phyloP scores from a whole-genome alignment of 2,888 invertebrate species.

The Dyspetes luteomarginatus region DNA sequence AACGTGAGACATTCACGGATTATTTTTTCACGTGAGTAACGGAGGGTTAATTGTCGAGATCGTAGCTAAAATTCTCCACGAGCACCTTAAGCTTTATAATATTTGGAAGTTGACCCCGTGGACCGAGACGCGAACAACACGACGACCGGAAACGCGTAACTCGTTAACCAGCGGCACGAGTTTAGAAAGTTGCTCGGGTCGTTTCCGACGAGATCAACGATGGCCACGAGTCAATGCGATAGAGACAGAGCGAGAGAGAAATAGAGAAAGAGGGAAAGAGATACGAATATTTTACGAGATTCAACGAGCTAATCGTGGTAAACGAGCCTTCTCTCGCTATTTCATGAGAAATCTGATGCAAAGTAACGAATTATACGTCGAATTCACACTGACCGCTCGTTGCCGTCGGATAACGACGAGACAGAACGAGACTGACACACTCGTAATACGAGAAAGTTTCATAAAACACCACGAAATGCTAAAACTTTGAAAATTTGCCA shows the following conservation, averaged over 20 bases:
- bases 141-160: constrained; percentile 47
- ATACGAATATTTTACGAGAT: constrained; percentile 3
- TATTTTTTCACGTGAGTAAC: too few relatives aligned
- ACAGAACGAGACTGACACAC: background rate
- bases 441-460: background rate
- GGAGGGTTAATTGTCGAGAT: background rate
- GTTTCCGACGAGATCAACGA: constrained; percentile 30
- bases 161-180: constrained; percentile 39
- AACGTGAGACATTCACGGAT: too few relatives aligned
- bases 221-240: constrained; percentile 1
- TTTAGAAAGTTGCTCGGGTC: constrained; percentile 41
- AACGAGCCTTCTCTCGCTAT: constrained; percentile 24
- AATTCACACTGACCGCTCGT: background rate
- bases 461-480: background rate
- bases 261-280: background rate
- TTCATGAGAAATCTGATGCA: constrained; percentile 13
- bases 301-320: constrained; percentile 12
- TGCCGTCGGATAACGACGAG: background rate
- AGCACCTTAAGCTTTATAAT: background rate
- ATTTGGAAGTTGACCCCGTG: constrained; percentile 48
- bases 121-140: constrained; percentile 17
- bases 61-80: background rate
- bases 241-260: background rate
- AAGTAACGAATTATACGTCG: background rate
- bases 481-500: too few relatives aligned